phyloP scores from a whole-genome alignment of 2,888 invertebrate genomes.

The Drosophila borborema region DNA sequence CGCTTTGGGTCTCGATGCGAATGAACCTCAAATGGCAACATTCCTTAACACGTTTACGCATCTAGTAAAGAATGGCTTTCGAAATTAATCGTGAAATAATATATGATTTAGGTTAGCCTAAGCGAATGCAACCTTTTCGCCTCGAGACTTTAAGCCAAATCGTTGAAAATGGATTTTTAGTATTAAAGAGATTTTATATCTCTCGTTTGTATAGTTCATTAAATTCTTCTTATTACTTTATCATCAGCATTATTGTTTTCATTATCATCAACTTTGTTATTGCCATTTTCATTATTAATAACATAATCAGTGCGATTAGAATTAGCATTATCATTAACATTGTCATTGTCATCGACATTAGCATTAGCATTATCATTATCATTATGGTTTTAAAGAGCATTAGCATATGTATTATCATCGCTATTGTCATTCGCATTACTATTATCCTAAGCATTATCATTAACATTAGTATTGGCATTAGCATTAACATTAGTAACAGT shows the following conservation, averaged over 20 bases:
- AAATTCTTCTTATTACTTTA: too few species aligned
- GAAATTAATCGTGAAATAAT: constrained; percentile 2
- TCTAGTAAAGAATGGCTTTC: constrained; percentile 1
- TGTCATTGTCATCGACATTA: too few species aligned
- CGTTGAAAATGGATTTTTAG: not conserved
- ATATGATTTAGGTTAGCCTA: not conserved
- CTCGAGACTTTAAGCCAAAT: too few species aligned
- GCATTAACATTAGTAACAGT: too few species aligned
- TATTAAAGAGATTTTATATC: not conserved
- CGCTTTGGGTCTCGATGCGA: not conserved
- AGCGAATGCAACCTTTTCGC: not conserved
- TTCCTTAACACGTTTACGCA: not conserved
- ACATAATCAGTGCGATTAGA: not conserved
- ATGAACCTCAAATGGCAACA: not conserved
- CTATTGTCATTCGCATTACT: too few species aligned
- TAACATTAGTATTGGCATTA: too few species aligned
- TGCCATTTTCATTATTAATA: not conserved
- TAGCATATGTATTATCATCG: too few species aligned
- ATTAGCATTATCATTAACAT: not conserved
- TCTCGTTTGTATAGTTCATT: not conserved
- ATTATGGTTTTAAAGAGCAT: too few species aligned
- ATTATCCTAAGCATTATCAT: too few species aligned
- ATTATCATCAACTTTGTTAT: not conserved
- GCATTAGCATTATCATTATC: too few species aligned
- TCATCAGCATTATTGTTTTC: not conserved